Evolutionary conservation across 2,113 vertebrate species (phyloP), one percentile per base, ranked within the genome.

Genomic region (Oreochromis tanganicae): DNA sequence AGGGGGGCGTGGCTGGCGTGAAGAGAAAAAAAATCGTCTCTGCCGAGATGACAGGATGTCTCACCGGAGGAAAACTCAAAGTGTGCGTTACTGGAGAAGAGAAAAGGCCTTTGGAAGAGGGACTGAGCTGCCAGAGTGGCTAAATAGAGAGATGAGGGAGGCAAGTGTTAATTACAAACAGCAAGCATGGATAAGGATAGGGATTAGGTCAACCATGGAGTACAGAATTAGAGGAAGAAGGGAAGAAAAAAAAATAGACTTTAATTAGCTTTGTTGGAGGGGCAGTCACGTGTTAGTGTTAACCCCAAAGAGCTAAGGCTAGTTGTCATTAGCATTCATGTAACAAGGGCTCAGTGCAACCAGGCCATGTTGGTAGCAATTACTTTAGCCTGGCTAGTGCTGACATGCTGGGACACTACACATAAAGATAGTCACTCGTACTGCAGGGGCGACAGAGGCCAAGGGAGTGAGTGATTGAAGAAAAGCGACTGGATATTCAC

Each of bases 161-260:
- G 91, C 92, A 87, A 95, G 95, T 94, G 94, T 96, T 96, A 96
- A 96, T 96, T 96, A 96, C 96, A 96, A 95, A 96, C 95, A 96
- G 95, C 94, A 91, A 92, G 92, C 87, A 88, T 83, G 93, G 93
- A 95, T 95, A 94, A 93, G 93, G 88, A 95, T 88, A 80, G 87
- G 94, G 95, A 96, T 96, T 94, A 96, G 94, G 94, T 95, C 95
- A 96, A 94, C 88, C 92, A 91, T 85, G 89, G 91, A 88, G 94
- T 89, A 92, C 32, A 82, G 92, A 94, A 94, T 95, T 95, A 95
- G 91, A 91, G 75, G 81, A 89, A 75, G 85, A 90, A 89, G 52
- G 50, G 10, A 56, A 16, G 29, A 32, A 78, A 83, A 88, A 88
- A 91, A 84, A 81, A 78, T 63, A 34, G 27, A 85, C 92, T 95